Conservation (phyloP, 2,797 vertebrate genomes). For the Coccyzus lansbergi region DNA sequence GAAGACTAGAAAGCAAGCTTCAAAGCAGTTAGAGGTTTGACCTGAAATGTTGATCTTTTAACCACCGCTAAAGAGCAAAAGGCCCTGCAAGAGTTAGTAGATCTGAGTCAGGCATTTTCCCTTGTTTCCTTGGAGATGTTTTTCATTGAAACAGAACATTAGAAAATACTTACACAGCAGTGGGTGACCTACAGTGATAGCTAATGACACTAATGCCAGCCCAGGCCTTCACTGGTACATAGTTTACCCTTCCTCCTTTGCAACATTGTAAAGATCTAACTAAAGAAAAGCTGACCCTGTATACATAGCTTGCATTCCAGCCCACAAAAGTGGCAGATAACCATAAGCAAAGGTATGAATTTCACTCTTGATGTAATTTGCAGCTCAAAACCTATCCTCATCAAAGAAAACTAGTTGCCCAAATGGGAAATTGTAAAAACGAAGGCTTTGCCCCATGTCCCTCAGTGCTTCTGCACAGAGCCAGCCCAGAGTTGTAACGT, state of each 20-base stretch:
- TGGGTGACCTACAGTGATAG: not conserved
- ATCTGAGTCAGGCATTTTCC: slow-evolving; percentile 38
- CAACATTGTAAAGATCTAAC: not conserved
- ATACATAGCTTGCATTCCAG: not conserved
- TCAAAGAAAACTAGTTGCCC: not conserved
- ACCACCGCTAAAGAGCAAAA: slow-evolving; percentile 37
- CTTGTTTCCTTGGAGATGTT: slow-evolving; percentile 53
- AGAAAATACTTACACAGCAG: not conserved
- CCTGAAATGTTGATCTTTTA: slow-evolving; percentile 46
- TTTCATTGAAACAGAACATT: slow-evolving; percentile 23
- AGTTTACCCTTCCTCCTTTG: not conserved
- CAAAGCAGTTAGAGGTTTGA: slow-evolving; percentile 51
- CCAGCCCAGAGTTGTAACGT: not conserved
- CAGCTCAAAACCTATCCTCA: not conserved
- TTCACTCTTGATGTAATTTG: not conserved
- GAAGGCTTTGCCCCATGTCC: not conserved
- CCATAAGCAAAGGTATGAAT: not conserved
- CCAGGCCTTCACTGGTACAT: not conserved
- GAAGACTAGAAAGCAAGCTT: not conserved
- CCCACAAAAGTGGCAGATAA: not conserved
- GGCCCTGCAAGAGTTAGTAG: slow-evolving; percentile 5
- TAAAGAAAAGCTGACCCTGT: not conserved
- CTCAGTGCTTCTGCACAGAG: not conserved
- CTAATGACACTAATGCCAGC: not conserved
- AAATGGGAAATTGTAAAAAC: not conserved